Evolutionary conservation across 2,113 vertebrate genomes (phyloP), one percentile per base, ranked within the genome.

Genomic region (Poeciliopsis occidentalis): DNA sequence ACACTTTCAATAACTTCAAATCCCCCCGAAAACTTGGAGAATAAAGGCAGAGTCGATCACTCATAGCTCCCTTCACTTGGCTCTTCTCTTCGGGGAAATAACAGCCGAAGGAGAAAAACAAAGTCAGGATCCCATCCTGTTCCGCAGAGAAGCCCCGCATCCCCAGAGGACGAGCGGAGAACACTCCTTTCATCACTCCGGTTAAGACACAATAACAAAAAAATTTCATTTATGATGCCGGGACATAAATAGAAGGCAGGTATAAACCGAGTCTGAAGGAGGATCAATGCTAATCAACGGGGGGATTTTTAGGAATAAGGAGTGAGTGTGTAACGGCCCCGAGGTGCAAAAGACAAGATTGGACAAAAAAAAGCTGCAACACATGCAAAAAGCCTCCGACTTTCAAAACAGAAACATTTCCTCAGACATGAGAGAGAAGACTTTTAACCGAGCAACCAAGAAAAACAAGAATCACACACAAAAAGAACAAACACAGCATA

Each of bases 1-100:
- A 82, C 75, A 86, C 87, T 89, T 91, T 83, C 91, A 92, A 92
- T 93, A 93, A 91, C 86, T 89, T 87, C 80, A 87, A 92, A 90
- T 88, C 86, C 89, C 85, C 85, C 34, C 17, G 72, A 85, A 92
- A 92, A 92, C 85, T 86, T 76, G 77, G 75, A 86, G 86, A 88
- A 87, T 86, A 88, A 86, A 89, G 78, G 85, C 83, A 76, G 80
- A 89, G 87, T 88, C 88, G 88, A 93, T 92, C 91, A 90, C 88
- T 92, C 92, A 92, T 73, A 61, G 86, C 87, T 85, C 60, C 75
- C 83, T 64, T 80, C 86, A 73, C 85, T 81, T 69, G 17, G 67
- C 80, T 66, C 80, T 27, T 76, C 84, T 90, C 92, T 92, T 83
- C 79, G 67, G 92, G 92, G 92, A 92, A 93, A 92, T 92, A 92